Evolutionary conservation across 2,888 invertebrate genomes (phyloP).

Genomic region (Tachystola acroxantha): DNA sequence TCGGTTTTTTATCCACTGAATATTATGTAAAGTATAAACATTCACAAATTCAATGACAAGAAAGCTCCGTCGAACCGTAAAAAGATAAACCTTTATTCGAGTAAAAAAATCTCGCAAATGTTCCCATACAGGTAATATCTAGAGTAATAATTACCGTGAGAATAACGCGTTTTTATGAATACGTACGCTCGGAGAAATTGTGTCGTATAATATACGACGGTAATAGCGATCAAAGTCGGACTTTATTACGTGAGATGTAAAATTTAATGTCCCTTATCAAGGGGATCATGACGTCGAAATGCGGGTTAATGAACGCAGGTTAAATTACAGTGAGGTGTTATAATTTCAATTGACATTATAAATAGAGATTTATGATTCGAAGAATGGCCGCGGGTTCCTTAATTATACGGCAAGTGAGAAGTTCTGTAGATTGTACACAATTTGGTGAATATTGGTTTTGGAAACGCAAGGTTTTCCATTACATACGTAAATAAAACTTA

Average conservation of each 20-base stretch:
- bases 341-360: slow-evolving; percentile 11
- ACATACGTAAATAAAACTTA: too few relatives aligned
- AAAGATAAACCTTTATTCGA: slow-evolving; percentile 8
- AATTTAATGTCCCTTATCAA: slow-evolving; percentile 12
- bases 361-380: slow-evolving; percentile 7
- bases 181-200: slow-evolving; percentile 15
- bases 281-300: slow-evolving; percentile 5
- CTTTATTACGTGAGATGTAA: slow-evolving; percentile 12
- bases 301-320: slow-evolving; percentile 13
- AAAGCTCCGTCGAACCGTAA: slow-evolving; percentile 11
- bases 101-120: slow-evolving; percentile 7
- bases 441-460: too few relatives aligned
- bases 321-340: slow-evolving; percentile 8
- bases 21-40: too few relatives aligned
- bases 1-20: too few relatives aligned
- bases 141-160: slow-evolving; percentile 19
- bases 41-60: slow-evolving; percentile 7
- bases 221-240: slow-evolving; percentile 1
- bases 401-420: neutral
- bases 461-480: too few relatives aligned
- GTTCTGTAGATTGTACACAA: neutral
- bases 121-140: slow-evolving; percentile 13
- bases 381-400: neutral
- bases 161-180: slow-evolving; percentile 21
- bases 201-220: slow-evolving; percentile 12